phyloP scores from a whole-genome alignment of 2,888 invertebrate species.

The Acanthosoma haemorrhoidale region DNA sequence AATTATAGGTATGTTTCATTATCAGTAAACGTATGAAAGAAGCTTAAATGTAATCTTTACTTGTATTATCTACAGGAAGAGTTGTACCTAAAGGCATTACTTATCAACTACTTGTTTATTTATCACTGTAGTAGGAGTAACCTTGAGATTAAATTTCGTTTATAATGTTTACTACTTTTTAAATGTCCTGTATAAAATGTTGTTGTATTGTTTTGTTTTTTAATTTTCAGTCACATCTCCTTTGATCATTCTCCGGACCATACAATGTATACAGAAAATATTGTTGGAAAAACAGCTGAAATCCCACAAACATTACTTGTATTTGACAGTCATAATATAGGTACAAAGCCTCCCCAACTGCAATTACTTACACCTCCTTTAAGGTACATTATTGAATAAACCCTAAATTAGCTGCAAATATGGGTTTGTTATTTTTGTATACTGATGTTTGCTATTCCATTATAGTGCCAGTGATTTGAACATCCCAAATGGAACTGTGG shows the following conservation, averaged over 20 bases:
- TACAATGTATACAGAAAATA: constrained; percentile 18
- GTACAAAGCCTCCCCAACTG: neutral
- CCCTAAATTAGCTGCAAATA: too few relatives aligned
- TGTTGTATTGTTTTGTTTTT: neutral
- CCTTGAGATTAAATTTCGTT: neutral
- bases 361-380: constrained; percentile 19
- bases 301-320: neutral
- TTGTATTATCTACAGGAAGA: neutral
- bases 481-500: constrained; percentile 16
- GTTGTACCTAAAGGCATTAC: neutral
- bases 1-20: constrained; percentile 12
- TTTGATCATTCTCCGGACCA: neutral
- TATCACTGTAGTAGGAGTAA: neutral
- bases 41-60: constrained; percentile 1
- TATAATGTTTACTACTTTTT: neutral
- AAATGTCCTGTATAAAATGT: too few relatives aligned
- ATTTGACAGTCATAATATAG: neutral
- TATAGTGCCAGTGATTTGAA: constrained; percentile 17
- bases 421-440: neutral
- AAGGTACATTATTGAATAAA: neutral
- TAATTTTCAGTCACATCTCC: neutral
- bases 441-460: neutral
- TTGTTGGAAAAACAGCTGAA: constrained; percentile 8
- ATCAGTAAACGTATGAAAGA: neutral
- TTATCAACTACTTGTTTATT: neutral